Base-by-base conservation (phyloP, 2,888 invertebrate genomes). In the Stegophylla sp. region DNA sequence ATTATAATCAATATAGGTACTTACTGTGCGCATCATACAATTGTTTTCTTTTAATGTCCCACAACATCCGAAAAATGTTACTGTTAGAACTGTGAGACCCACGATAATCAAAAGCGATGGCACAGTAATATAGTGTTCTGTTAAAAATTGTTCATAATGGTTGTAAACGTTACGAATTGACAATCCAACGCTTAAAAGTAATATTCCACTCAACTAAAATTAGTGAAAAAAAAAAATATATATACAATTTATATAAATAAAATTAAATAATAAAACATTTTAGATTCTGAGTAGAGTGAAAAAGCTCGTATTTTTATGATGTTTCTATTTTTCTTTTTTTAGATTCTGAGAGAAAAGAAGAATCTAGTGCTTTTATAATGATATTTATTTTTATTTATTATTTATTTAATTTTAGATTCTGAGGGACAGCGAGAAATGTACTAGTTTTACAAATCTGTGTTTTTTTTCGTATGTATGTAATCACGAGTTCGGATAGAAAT, bases 31-130 rank as follows among this genome's bases (percentile, higher is more conserved):
- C 12, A 85, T 84, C 87, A 87, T 87, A 83, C 86, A 88, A 53
- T 86, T 85, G 83, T 86, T 88, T 83, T 87, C 87, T 84, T 85
- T 86, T 45, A 87, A 86, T 20, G 88, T 87, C 53, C 88, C 88
- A 83, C 88, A 88, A 83, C 88, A 88, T 84, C 87, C 87, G 81
- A 87, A 87, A 84, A 87, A 87, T 26, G 87, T 85, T 43, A 87
- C 84, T 20, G 86, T 81, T 71, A 88, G 86, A 83, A 93, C 91
- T 79, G 93, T 86, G 15, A 90, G 88, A 17, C 93, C 93, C 83
- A 93, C 87, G 83, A 94, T 92, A 84, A 93, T 88, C 59, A 89
- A 85, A 85, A 92, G 88, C 1, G 93, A 90, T 1, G 91, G 89
- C 0, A 83, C 83, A 13, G 82, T 81, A 66, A 84, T 81, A 67